Evolutionary conservation across 2,797 vertebrate species (phyloP).

Genomic region (Ptychadena robeensis): DNA sequence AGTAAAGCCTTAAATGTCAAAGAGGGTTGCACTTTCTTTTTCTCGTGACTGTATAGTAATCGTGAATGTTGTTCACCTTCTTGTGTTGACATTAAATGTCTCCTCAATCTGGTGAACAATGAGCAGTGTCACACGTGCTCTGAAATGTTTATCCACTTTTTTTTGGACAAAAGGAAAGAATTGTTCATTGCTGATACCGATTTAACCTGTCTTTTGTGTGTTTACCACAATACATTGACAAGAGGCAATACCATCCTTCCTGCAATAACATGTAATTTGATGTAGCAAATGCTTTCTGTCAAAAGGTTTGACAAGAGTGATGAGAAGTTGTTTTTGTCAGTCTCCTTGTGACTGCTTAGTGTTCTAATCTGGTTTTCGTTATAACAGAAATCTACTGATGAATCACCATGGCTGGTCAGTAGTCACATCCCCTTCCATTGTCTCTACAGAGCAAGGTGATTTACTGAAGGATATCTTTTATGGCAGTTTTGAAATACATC

Average conservation of each 20-base stretch:
- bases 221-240: slow-evolving; percentile 12
- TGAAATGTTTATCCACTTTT: background rate
- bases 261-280: slow-evolving; percentile 13
- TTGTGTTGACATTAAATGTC: background rate
- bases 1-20: too few species aligned
- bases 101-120: background rate
- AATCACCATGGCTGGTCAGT: background rate
- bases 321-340: slow-evolving; percentile 18
- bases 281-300: slow-evolving; percentile 20
- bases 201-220: background rate
- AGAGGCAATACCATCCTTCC: background rate
- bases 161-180: background rate
- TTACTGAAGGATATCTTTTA: background rate
- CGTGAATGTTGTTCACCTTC: too few species aligned
- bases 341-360: background rate
- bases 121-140: background rate
- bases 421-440: background rate
- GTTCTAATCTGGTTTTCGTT: background rate
- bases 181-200: background rate
- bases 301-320: slow-evolving; percentile 22
- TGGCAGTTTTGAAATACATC: background rate
- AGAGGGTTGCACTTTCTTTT: too few species aligned
- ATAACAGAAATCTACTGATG: background rate
- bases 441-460: background rate
- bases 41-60: too few species aligned